These are phyloP conservation scores for Heliothis subflexa DNA, from an alignment of 1,140 invertebrate species.

Conservation along the genomic window DNA sequence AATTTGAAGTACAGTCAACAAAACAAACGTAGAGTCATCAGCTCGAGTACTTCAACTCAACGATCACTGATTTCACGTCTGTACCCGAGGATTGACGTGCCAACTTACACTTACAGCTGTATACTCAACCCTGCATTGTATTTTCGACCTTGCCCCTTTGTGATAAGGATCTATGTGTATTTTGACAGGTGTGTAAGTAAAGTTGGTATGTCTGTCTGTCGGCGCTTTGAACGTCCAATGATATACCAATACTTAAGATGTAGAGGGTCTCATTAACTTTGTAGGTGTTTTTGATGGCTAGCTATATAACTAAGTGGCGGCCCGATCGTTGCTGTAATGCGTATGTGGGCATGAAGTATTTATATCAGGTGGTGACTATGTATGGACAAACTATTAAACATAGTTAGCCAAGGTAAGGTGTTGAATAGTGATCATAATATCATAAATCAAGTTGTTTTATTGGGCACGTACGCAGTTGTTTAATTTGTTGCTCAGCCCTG, in stretches of 20 bases:
- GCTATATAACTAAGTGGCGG: constrained; percentile 35
- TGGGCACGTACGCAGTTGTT: background rate
- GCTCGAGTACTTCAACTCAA: constrained; percentile 35
- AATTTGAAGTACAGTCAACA: constrained; percentile 39
- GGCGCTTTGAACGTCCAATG: constrained; percentile 44
- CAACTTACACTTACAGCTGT: constrained; percentile 1
- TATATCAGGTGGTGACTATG: constrained; percentile 13
- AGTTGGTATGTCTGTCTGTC: constrained; percentile 36
- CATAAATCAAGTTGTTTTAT: constrained; percentile 25
- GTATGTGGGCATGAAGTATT: constrained; percentile 19
- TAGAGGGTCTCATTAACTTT: constrained; percentile 44
- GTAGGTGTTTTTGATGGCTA: constrained; percentile 40
- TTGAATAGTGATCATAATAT: constrained; percentile 16
- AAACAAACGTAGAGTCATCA: constrained; percentile 45
- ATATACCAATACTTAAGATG: constrained; percentile 46
- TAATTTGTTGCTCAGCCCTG: background rate
- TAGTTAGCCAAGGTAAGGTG: background rate
- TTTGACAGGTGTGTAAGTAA: background rate
- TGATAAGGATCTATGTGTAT: background rate
- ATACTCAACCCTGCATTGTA: background rate
- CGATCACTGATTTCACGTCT: constrained; percentile 46
- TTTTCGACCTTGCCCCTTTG: background rate
- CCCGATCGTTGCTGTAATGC: constrained; percentile 1
- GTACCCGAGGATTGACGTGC: constrained; percentile 32
- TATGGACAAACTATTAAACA: constrained; percentile 28